Percentiles rank a stretch among this genome's conserved stretches.
These are phyloP conservation scores for Gadopsis bispinosus DNA, from an alignment of 2,797 vertebrate genomes.

Conservation along the genomic window DNA sequence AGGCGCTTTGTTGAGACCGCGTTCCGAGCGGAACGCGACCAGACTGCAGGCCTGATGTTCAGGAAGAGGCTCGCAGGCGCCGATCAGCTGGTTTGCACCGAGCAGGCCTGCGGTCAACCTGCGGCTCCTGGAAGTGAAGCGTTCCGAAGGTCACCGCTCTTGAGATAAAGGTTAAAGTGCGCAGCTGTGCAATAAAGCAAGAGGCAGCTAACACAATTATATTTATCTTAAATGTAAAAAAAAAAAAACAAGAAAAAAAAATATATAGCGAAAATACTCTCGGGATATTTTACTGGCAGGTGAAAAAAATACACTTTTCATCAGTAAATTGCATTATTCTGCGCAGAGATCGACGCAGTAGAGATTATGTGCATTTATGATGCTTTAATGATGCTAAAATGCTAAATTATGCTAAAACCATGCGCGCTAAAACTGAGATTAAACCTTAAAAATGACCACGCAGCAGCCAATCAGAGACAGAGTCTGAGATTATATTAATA, in stretches of 20 bases:
- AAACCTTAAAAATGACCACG: not conserved
- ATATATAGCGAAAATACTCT: not conserved
- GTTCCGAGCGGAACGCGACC: not conserved
- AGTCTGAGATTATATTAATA: fast-evolving
- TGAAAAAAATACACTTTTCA: not conserved
- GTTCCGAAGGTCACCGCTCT: not conserved
- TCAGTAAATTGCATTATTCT: not conserved
- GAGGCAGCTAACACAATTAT: not conserved
- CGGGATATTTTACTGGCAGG: not conserved
- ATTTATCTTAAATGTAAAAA: not conserved
- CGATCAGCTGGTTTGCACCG: not conserved
- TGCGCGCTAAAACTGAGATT: not conserved
- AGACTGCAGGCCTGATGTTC: not conserved
- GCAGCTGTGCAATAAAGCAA: not conserved
- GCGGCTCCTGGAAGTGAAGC: not conserved
- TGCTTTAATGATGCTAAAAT: not conserved
- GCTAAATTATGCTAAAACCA: not conserved
- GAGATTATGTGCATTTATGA: not conserved
- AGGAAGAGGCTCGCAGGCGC: not conserved
- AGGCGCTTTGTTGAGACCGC: not conserved
- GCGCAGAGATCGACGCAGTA: not conserved
- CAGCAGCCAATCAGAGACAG: fast-evolving
- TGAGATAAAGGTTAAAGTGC: not conserved
- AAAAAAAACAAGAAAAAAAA: not conserved
- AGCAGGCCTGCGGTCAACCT: slow-evolving; percentile 18